Base-by-base conservation (phyloP, 1,140 invertebrate genomes). In the Pentalonia nigronervosa region DNA sequence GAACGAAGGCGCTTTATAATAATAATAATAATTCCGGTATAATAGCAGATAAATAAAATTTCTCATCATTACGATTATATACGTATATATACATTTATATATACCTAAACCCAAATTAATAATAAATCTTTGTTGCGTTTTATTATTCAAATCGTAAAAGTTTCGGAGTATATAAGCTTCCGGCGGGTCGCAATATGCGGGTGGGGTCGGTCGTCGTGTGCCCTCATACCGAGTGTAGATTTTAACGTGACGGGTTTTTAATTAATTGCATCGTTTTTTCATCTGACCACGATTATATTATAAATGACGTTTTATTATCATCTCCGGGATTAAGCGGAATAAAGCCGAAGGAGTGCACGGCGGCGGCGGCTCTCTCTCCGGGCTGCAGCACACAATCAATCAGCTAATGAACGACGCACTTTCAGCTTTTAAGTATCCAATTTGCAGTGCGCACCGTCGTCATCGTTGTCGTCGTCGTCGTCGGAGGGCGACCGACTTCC, bases 351-450 rank as follows among this genome's bases (percentile, higher is more conserved):
- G n/a, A n/a, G 14, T 14, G 7, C 41, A 41, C 41, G 41, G 41
- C 41, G 41, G 41, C 1, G 36, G 36, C 23, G 83, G 34, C 34
- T 11, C 36, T 86, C 41, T n/a, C 84, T 7, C 83, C 41, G 11
- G 20, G 41, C 41, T 41, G 41, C 41, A 41, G 23, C 34, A 21
- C 6, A 91, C 45, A 91, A 76, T 91, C 67, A 81, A 91, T 91
- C 67, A 34, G 60, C 90, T 91, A 91, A 91, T 91, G 90, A 91
- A 91, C 48, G 87, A 50, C 90, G 60, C 23, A 48, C 60, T 45
- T 60, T 91, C 67, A 41, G 56, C 90, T 67, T 91, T 91, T 45
- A 81, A 76, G 67, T 48, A 81, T 91, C 90, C 90, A 50, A 91
- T 91, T 81, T 91, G 90, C 36, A 76, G 90, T 81, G 90, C 45